phyloP scores from a whole-genome alignment of 1,140 invertebrate species.

The Camponotus floridanus region DNA sequence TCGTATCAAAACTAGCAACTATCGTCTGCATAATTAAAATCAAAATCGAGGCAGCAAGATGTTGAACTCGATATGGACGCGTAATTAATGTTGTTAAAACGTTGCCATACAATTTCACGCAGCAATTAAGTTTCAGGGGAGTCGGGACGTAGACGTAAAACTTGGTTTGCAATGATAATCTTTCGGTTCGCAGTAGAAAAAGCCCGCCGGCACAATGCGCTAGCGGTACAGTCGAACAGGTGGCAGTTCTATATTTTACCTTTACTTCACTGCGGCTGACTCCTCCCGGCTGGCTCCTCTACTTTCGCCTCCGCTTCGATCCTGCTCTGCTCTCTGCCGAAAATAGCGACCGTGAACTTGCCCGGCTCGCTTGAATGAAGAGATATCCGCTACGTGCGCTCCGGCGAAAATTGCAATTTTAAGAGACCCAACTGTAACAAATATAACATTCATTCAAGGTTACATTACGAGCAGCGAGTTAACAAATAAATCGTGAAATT shows the following conservation, averaged over 20 bases:
- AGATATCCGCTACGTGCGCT: conserved; percentile 13
- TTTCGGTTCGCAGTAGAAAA: conserved; percentile 46
- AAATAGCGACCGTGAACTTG: conserved; percentile 64
- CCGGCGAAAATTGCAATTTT: neutral
- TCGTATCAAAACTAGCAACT: neutral
- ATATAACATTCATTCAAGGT: neutral
- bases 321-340: conserved; percentile 50
- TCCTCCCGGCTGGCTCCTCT: conserved; percentile 56
- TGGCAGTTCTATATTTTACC: conserved; percentile 64
- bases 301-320: conserved; percentile 52
- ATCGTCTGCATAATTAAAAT: neutral
- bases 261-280: conserved; percentile 56
- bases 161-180: conserved; percentile 59
- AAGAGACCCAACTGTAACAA: neutral
- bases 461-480: neutral
- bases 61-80: conserved; percentile 44
- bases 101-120: conserved; percentile 50
- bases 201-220: conserved; percentile 60
- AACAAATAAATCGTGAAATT: neutral
- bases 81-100: conserved; percentile 61
- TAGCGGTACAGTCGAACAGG: conserved; percentile 60
- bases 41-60: conserved; percentile 41
- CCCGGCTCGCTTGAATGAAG: conserved; percentile 44
- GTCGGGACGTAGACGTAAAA: conserved; percentile 31
- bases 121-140: conserved; percentile 57